phyloP scores from a whole-genome alignment of 2,888 invertebrate genomes.

The Heteromurus nitidus region DNA sequence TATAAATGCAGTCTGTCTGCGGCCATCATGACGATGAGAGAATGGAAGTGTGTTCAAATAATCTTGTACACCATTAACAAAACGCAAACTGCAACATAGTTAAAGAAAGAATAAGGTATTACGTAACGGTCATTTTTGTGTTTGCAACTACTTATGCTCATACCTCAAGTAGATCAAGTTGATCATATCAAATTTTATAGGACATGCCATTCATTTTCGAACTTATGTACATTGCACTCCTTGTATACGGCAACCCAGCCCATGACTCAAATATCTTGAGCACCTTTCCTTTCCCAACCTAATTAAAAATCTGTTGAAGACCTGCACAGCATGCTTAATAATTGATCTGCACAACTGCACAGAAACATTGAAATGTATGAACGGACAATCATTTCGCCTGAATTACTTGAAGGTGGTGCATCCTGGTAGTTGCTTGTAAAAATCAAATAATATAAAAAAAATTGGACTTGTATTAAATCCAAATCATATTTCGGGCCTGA shows the following conservation, averaged over 20 bases:
- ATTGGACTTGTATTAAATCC: too few relatives aligned
- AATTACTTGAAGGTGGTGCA: slow-evolving; percentile 21
- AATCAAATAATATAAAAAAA: too few relatives aligned
- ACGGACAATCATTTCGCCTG: slow-evolving; percentile 20
- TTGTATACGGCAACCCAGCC: slow-evolving; percentile 46
- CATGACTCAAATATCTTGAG: slow-evolving; percentile 44
- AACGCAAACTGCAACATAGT: too few relatives aligned
- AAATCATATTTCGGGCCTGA: too few relatives aligned
- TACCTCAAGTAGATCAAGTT: slow-evolving; percentile 58
- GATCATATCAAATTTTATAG: slow-evolving; percentile 57
- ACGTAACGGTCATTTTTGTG: slow-evolving; percentile 32
- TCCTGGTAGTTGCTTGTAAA: too few relatives aligned
- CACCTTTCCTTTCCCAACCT: slow-evolving; percentile 57
- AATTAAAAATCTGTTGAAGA: slow-evolving; percentile 47
- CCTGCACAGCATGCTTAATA: slow-evolving; percentile 33
- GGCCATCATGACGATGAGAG: too few relatives aligned
- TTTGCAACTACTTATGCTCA: slow-evolving; percentile 1
- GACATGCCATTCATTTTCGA: slow-evolving; percentile 38
- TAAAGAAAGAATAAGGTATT: slow-evolving; percentile 28
- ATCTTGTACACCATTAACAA: too few relatives aligned
- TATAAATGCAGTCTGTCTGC: too few relatives aligned
- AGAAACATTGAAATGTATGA: not conserved
- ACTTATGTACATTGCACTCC: not conserved
- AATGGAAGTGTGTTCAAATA: too few relatives aligned
- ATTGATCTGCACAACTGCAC: not conserved